A percentile compares a stretch with the other conserved stretches of the same genome.
These are phyloP conservation scores for Lepetodrilus schrolli DNA, from an alignment of 2,888 invertebrate genomes.

Conservation along the genomic window DNA sequence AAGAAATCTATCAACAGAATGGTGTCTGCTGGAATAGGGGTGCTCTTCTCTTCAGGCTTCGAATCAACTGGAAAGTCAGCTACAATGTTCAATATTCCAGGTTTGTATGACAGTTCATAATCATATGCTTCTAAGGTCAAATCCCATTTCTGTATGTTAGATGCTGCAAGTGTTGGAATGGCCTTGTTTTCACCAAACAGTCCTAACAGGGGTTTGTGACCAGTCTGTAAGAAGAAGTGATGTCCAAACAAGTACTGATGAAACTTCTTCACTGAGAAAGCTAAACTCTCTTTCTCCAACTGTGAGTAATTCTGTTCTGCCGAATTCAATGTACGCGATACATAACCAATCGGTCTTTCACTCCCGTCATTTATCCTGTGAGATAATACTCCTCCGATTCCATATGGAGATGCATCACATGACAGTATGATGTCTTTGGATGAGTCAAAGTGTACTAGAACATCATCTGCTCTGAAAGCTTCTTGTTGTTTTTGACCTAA, in stretches of 20 bases:
- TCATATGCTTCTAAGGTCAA: background rate
- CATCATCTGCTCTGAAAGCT: conserved; percentile 39
- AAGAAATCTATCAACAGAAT: background rate
- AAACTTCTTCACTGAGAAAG: background rate
- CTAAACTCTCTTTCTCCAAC: background rate
- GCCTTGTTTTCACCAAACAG: background rate
- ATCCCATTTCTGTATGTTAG: background rate
- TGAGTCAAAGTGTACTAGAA: conserved; percentile 60
- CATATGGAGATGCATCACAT: conserved; percentile 71
- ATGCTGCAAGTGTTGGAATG: background rate
- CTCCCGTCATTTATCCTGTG: conserved; percentile 27
- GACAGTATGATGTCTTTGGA: conserved; percentile 58
- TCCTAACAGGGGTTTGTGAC: conserved; percentile 17
- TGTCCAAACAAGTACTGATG: background rate
- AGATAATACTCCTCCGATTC: conserved; percentile 57
- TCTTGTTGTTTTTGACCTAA: conserved; percentile 30
- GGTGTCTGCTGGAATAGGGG: background rate
- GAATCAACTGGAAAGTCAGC: background rate
- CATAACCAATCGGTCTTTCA: conserved; percentile 33
- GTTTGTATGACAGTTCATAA: background rate
- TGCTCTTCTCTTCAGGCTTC: background rate
- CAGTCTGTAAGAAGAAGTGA: background rate
- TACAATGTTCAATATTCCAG: background rate
- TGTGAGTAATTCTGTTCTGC: conserved; percentile 5
- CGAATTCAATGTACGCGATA: conserved; percentile 28